phyloP scores from a whole-genome alignment of 2,888 invertebrate species.

The Chydorus sphaericus region DNA sequence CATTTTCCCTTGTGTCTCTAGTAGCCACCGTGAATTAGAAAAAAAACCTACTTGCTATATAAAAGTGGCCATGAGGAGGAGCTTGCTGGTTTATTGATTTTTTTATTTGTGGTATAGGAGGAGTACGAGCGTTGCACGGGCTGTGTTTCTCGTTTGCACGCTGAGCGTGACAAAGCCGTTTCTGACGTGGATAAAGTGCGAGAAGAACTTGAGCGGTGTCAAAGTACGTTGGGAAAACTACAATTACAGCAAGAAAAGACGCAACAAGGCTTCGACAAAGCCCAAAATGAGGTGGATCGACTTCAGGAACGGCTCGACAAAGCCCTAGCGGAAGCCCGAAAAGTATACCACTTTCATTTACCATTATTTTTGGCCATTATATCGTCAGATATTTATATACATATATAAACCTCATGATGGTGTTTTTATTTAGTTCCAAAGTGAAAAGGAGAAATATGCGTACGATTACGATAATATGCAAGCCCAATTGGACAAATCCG shows the following conservation, averaged over 20 bases:
- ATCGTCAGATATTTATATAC: background rate
- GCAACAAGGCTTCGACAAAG: constrained; percentile 72
- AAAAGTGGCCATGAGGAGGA: too few relatives aligned
- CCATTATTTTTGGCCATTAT: background rate
- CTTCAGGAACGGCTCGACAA: constrained; percentile 77
- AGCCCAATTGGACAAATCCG: constrained; percentile 76
- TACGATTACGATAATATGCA: constrained; percentile 84
- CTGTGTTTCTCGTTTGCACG: constrained; percentile 66
- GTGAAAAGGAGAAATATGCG: constrained; percentile 77
- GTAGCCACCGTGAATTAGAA: too few relatives aligned
- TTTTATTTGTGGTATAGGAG: background rate
- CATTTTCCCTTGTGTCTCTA: too few relatives aligned
- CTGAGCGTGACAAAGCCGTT: constrained; percentile 72
- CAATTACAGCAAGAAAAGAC: constrained; percentile 83
- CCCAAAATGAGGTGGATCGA: constrained; percentile 79
- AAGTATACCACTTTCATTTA: constrained; percentile 39
- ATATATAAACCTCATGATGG: background rate
- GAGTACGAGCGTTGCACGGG: constrained; percentile 67
- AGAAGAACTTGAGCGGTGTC: constrained; percentile 76
- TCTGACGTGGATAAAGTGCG: constrained; percentile 70
- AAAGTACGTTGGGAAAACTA: constrained; percentile 77
- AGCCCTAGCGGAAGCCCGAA: constrained; percentile 60
- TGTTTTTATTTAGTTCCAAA: constrained; percentile 36
- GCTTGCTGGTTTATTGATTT: background rate
- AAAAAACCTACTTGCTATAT: too few relatives aligned